Evolutionary conservation across 1,140 invertebrate genomes (phyloP), one percentile per base, ranked within the genome.

Genomic region (Lordiphosa mommai): DNA sequence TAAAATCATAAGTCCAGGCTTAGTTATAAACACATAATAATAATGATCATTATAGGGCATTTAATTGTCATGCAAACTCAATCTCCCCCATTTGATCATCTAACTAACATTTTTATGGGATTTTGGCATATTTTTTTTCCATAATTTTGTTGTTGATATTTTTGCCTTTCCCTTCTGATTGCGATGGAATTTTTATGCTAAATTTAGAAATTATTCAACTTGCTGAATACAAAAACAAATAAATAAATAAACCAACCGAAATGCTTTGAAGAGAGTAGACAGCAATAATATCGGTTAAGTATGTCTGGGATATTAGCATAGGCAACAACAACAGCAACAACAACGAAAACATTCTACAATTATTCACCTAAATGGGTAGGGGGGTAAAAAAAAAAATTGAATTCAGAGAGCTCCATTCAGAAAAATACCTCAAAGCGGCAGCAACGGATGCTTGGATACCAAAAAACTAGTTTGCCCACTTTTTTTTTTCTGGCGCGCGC

Each of bases 401-500:
- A 63, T 71, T 73, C 46, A 40, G 60, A 69, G 70, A 80, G 77
- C 61, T 67, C 66, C 76, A 80, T 80, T 80, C 46, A 80, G 71
- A 72, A 72, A 71, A 67, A 77, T 68, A 73, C 61, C 63, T 63
- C 32, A 53, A 61, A 61, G 36, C 33, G 38, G 36, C 63, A 57
- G 37, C 44, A 74, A 82, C 74, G 74, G 74, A 80, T 80, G 74
- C 76, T 80, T 40, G 51, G 63, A 80, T 71, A 79, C 76, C 77
- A 76, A 71, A 79, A 80, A 80, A 80, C 76, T 80, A 80, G 76
- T 80, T 80, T 80, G 76, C 76, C 76, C 76, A 82, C 76, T 80
- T 80, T 80, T 79, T 59, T 51, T 61, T 43, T 82, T 74, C 36
- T 61, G 60, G 65, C 74, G 74, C 74, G 73, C 73, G 74, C 74